These are phyloP conservation scores for Harpagifer antarcticus DNA, from an alignment of 2,797 vertebrate species.

Conservation along the genomic window DNA sequence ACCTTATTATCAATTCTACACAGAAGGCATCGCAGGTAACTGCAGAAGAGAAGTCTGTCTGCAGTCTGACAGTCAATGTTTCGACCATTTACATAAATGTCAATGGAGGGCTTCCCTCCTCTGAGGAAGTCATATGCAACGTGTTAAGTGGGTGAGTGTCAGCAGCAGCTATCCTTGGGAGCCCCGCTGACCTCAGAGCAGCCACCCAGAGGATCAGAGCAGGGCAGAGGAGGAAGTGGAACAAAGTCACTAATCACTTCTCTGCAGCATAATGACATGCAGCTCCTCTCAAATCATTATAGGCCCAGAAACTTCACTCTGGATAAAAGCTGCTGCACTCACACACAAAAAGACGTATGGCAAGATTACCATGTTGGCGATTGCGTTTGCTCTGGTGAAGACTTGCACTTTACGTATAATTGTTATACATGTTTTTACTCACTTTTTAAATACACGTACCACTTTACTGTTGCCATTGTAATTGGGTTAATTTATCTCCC, in stretches of 20 bases:
- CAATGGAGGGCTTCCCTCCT: conserved; percentile 30
- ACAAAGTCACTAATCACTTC: conserved; percentile 28
- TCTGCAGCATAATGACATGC: conserved; percentile 26
- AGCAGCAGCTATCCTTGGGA: conserved; percentile 10
- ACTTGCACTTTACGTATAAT: too few species aligned
- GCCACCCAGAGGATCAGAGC: not conserved
- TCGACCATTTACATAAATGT: conserved; percentile 33
- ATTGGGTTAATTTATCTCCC: too few species aligned
- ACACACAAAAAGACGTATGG: not conserved
- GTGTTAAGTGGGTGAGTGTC: conserved; percentile 23
- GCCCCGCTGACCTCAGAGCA: not conserved
- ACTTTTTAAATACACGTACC: too few species aligned
- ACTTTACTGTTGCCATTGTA: too few species aligned
- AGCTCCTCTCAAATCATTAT: conserved; percentile 1
- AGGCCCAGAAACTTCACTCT: not conserved
- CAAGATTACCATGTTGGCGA: too few species aligned
- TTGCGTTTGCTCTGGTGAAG: too few species aligned
- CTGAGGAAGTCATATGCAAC: conserved; percentile 6
- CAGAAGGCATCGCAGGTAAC: conserved; percentile 31
- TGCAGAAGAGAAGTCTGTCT: conserved; percentile 22
- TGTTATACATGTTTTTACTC: too few species aligned
- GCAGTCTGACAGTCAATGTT: conserved; percentile 22
- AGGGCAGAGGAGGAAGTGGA: conserved; percentile 5
- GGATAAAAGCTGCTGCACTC: conserved; percentile 15
- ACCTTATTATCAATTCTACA: conserved; percentile 43